Evolutionary conservation across 2,888 invertebrate genomes (phyloP).

Genomic region (Elmis aenea): DNA sequence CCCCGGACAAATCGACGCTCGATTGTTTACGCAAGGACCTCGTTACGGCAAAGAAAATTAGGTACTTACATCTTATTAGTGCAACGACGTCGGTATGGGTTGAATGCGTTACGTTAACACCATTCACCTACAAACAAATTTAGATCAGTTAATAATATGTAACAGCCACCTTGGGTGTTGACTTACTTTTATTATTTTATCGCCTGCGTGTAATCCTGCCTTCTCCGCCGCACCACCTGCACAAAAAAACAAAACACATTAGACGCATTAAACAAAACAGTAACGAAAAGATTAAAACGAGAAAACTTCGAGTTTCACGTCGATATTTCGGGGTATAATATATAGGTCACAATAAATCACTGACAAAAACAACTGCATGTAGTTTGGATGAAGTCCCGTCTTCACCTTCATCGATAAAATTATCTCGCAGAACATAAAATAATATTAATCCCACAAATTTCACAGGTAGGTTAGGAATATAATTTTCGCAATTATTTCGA

Average conservation of each 20-base stretch:
- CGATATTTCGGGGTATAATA: background rate
- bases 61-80: constrained; percentile 87
- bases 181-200: constrained; percentile 83
- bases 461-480: too few relatives aligned
- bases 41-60: too few relatives aligned
- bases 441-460: too few relatives aligned
- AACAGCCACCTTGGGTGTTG: background rate
- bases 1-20: too few relatives aligned
- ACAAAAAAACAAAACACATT: constrained; percentile 27
- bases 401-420: too few relatives aligned
- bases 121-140: constrained; percentile 70
- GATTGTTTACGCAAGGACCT: too few relatives aligned
- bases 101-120: constrained; percentile 81
- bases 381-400: too few relatives aligned
- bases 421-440: too few relatives aligned
- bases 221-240: constrained; percentile 87
- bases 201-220: constrained; percentile 87
- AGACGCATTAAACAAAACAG: constrained; percentile 1
- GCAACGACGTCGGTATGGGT: constrained; percentile 94
- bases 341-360: too few relatives aligned
- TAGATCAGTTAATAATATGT: constrained; percentile 6
- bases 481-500: too few relatives aligned
- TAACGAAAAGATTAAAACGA: background rate
- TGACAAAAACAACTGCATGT: too few relatives aligned
- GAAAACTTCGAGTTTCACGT: background rate